Evolutionary conservation across 2,888 invertebrate species (phyloP), one percentile per base, ranked within the genome.

Genomic region (Brassicogethes aeneus): DNA sequence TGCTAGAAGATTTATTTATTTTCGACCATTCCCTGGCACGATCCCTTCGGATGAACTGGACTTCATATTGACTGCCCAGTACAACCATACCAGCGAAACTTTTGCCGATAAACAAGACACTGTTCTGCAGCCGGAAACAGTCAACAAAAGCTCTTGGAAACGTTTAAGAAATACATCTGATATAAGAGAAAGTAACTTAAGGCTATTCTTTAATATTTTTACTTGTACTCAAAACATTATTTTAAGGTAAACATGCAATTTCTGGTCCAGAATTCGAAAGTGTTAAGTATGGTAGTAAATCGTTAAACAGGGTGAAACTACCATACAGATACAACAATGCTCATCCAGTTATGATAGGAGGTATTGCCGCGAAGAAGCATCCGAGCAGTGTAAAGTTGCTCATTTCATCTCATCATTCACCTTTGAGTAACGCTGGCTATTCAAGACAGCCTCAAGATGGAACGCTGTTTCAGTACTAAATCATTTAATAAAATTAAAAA

Each of bases 351-450:
- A 69, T 73, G 48, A 62, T 68, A 59, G 82, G 82, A 29, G 83
- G 83, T n/a, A 66, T 80, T 38, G 71, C 56, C 16, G 77, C 81
- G 43, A 76, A 73, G 50, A 70, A 71, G 16, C 82, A 85, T 47
- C 84, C 84, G 3, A 77, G 80, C 64, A 81, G 79, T 55, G 76
- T 86, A 36, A 85, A 86, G 66, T 68, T 87, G 40, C 85, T 85
- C 70, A 85, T 85, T 62, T 82, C 82, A n/a, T 83, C 85, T 2
- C 82, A 83, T 29, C 87, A 87, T 63, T 80, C 80, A 10, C 84
- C 85, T 50, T 78, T 84, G 65, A 85, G 86, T 15, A 87, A 86
- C 64, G 83, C 85, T 45, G 88, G 88, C 2, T 88, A 79, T 68
- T 83, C 84, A 43, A 74, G 88, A 52, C 85, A 88, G 65, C 77